Base-by-base conservation (phyloP, 2,113 vertebrate species). In the Festucalex cinctus region DNA sequence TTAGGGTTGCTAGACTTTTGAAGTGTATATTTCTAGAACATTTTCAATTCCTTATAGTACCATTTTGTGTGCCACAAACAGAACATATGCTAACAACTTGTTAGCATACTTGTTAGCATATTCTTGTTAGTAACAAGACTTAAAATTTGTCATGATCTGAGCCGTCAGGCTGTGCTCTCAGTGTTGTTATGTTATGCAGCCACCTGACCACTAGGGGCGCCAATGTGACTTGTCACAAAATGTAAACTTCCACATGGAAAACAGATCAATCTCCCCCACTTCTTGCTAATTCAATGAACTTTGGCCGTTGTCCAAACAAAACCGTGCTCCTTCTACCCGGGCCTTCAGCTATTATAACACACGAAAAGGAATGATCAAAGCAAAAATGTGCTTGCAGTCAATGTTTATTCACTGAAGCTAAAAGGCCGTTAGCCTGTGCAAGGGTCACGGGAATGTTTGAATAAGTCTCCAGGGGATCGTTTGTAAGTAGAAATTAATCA, bases 401-500 rank as follows among this genome's bases (percentile, higher is more conserved):
- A 14, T 22, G 6, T 41, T 61, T 41, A 32, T 61, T 22, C 5
- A 41, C n/a, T 26, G 12, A 26, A 24, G 22, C 37, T 24, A 43
- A 43, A 62, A 43, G 60, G 22, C 60, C 7, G 22, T 62, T 24
- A 19, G 39, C 60, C 60, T 7, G 37, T 9, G 7, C 16, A 62
- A 62, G 39, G 60, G 37, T 62, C 60, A 43, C 14, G 60, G 60
- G 60, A 43, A 62, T 26, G 60, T 62, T 43, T 26, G 35, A 62
- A 9, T 26, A 43, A 26, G 13, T 41, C 13, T 17, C 39, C 6
- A 24, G 24, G 60, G 60, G 20, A 26, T 62, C 22, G 1, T 41
- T 43, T 41, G 10, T n/a, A 16, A 62, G 39, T 26, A 4, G 43
- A 61, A 24, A 61, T 60, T 37, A n/a, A 39, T 22, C 36, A 60